Evolutionary conservation across 2,888 invertebrate genomes (phyloP).

Genomic region (Ornithoptera priamus): DNA sequence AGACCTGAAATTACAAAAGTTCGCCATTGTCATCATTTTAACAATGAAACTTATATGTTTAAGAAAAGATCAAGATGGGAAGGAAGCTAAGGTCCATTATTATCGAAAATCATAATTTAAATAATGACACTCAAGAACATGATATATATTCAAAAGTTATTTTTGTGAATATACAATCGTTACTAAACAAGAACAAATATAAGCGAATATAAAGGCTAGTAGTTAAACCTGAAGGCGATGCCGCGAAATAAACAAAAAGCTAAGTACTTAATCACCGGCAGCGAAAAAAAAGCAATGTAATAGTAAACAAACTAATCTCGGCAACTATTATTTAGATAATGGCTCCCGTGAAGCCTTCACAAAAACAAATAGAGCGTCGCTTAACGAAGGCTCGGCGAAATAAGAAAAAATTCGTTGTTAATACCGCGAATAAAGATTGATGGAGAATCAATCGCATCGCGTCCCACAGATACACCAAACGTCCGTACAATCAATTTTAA

Average conservation of each 20-base stretch:
- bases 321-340: conserved; percentile 30
- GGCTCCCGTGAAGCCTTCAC: conserved; percentile 30
- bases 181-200: no score
- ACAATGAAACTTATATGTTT: no score
- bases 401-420: conserved; percentile 55
- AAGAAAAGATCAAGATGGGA: no score
- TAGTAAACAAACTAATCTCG: conserved; percentile 23
- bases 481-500: conserved; percentile 78
- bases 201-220: no score
- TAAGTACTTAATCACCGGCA: conserved; percentile 21
- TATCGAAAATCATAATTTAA: no score
- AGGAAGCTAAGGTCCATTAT: no score
- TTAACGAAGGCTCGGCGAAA: conserved; percentile 29
- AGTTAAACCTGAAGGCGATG: no score
- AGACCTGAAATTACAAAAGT: no score
- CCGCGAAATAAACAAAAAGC: background rate
- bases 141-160: no score
- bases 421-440: conserved; percentile 76
- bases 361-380: conserved; percentile 27
- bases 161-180: no score
- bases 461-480: conserved; percentile 69
- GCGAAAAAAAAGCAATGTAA: conserved; percentile 21
- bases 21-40: no score
- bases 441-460: conserved; percentile 75
- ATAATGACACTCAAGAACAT: no score